phyloP scores from a whole-genome alignment of 2,113 vertebrate genomes.

The Micromys minutus region DNA sequence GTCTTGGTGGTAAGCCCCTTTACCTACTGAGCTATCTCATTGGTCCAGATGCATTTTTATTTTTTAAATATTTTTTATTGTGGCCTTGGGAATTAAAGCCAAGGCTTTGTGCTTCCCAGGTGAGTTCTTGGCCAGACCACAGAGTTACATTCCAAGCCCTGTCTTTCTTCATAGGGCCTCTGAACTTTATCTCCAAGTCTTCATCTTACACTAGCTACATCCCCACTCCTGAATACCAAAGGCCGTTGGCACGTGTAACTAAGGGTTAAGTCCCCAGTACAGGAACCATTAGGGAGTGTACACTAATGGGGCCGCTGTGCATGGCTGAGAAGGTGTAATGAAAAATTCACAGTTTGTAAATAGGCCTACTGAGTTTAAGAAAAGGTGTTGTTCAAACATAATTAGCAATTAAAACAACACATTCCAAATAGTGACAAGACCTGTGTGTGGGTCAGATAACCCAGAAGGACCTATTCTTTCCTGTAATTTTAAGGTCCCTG shows the following conservation, averaged over 20 bases:
- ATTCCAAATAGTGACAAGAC: background rate
- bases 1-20: background rate
- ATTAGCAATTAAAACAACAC: background rate
- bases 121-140: background rate
- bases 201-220: background rate
- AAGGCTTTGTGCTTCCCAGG: background rate
- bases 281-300: background rate
- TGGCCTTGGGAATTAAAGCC: background rate
- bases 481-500: background rate
- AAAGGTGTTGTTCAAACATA: background rate
- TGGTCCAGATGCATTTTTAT: background rate
- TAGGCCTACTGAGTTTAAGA: background rate
- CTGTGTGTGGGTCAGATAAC: background rate
- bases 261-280: background rate
- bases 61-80: background rate
- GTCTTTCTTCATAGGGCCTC: background rate
- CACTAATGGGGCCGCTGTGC: background rate
- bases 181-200: too few relatives aligned
- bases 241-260: background rate
- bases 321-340: background rate
- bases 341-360: background rate
- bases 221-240: background rate
- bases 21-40: background rate
- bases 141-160: background rate
- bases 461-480: background rate